These are phyloP conservation scores for Mamestra configurata DNA, from an alignment of 1,140 invertebrate genomes.

Conservation along the genomic window DNA sequence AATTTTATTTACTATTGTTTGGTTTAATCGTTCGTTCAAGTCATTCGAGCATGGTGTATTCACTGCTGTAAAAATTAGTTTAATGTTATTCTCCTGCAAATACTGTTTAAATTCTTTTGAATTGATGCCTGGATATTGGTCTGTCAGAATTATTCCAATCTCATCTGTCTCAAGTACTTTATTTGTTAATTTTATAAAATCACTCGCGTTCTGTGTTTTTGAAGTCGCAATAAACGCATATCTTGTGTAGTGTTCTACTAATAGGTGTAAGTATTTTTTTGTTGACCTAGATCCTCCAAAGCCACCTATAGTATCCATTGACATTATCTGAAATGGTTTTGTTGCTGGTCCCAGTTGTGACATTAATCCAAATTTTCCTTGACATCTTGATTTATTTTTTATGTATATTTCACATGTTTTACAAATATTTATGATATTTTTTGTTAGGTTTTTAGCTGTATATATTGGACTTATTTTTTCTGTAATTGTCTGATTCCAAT, in stretches of 20 bases:
- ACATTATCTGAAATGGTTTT: too few species aligned
- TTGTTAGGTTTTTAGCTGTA: neutral
- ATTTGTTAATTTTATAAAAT: slow-evolving; percentile 45
- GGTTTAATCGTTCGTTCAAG: too few species aligned
- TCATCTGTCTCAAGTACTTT: slow-evolving; percentile 15
- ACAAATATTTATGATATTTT: neutral
- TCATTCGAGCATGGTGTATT: slow-evolving; percentile 74
- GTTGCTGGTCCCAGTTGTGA: too few species aligned
- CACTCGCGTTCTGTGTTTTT: slow-evolving; percentile 57
- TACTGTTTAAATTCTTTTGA: slow-evolving; percentile 24
- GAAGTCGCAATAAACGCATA: too few species aligned
- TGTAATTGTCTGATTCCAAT: slow-evolving; percentile 57
- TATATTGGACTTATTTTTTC: neutral
- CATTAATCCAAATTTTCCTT: slow-evolving; percentile 7
- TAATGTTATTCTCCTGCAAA: slow-evolving; percentile 7
- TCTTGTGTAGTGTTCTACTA: too few species aligned
- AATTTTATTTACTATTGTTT: too few species aligned
- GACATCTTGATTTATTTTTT: neutral
- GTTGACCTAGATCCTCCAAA: neutral
- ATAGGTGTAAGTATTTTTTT: too few species aligned
- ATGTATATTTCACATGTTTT: slow-evolving; percentile 52
- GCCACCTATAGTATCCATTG: slow-evolving; percentile 57
- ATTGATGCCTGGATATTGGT: slow-evolving; percentile 42
- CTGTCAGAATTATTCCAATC: slow-evolving; percentile 32
- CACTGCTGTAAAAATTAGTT: slow-evolving; percentile 48